A percentile compares a stretch with the other conserved stretches of the same genome.
Evolutionary conservation across 1,140 invertebrate species (phyloP).

Genomic region (Ips typographus): DNA sequence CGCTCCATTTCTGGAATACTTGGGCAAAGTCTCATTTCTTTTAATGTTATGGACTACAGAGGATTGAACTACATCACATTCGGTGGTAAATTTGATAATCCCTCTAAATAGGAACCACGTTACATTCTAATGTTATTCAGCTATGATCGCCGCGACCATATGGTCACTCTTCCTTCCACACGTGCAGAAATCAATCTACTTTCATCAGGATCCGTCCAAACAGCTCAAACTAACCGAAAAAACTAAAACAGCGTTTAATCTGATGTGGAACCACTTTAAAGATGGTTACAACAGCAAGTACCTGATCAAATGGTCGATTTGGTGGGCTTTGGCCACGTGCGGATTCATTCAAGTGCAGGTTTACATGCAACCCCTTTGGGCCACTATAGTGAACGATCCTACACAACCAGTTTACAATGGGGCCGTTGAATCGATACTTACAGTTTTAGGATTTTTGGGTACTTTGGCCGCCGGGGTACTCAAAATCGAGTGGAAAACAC

Average conservation of each 20-base stretch:
- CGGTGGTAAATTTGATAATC: slow-evolving; percentile 50
- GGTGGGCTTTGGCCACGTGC: slow-evolving; percentile 79
- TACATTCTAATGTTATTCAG: slow-evolving; percentile 54
- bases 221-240: slow-evolving; percentile 31
- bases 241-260: slow-evolving; percentile 48
- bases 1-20: slow-evolving; percentile 64
- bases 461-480: slow-evolving; percentile 55
- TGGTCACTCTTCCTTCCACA: slow-evolving; percentile 76
- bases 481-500: slow-evolving; percentile 49
- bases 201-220: slow-evolving; percentile 59
- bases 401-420: slow-evolving; percentile 55
- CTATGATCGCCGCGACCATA: slow-evolving; percentile 68
- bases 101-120: neutral
- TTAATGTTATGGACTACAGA: slow-evolving; percentile 62
- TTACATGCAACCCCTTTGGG: slow-evolving; percentile 83
- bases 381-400: slow-evolving; percentile 50
- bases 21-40: slow-evolving; percentile 64
- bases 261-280: slow-evolving; percentile 70
- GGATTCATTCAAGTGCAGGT: slow-evolving; percentile 78
- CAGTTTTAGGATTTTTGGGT: slow-evolving; percentile 66
- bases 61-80: slow-evolving; percentile 72
- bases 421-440: slow-evolving; percentile 73
- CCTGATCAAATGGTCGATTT: slow-evolving; percentile 83
- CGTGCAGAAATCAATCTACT: slow-evolving; percentile 78
- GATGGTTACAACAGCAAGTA: slow-evolving; percentile 70